Evolutionary conservation across 2,797 vertebrate genomes (phyloP).

Genomic region (Cottoperca gobio): DNA sequence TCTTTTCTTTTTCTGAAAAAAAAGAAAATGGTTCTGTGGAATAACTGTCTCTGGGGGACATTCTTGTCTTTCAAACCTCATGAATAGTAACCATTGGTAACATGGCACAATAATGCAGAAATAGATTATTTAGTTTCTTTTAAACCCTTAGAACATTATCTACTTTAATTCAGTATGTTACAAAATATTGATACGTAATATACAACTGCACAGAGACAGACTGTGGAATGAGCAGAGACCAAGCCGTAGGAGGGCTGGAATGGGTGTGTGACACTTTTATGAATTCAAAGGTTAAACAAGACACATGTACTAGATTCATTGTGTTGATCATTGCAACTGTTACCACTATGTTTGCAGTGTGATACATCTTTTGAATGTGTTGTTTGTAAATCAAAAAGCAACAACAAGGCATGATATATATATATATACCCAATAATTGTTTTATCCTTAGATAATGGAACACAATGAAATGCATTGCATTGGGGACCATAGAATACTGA

Average conservation of each 20-base stretch:
- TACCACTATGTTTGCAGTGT: not conserved
- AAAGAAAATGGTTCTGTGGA: not conserved
- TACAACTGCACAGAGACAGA: not conserved
- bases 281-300: not conserved
- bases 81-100: constrained; percentile 5
- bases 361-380: not conserved
- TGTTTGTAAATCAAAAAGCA: not conserved
- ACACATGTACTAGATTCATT: not conserved
- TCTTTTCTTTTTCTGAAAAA: not conserved
- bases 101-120: not conserved
- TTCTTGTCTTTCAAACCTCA: not conserved
- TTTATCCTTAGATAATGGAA: constrained; percentile 21
- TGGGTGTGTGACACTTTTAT: not conserved
- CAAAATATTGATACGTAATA: not conserved
- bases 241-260: not conserved
- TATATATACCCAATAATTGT: constrained; percentile 4
- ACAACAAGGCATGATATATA: not conserved
- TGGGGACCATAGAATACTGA: constrained; percentile 7
- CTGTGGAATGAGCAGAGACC: not conserved
- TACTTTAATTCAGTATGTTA: not conserved
- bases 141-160: not conserved
- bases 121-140: not conserved
- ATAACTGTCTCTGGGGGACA: not conserved
- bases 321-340: not conserved
- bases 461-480: constrained; percentile 26